Evolutionary conservation across 2,888 invertebrate species (phyloP).

Genomic region (Actias luna): DNA sequence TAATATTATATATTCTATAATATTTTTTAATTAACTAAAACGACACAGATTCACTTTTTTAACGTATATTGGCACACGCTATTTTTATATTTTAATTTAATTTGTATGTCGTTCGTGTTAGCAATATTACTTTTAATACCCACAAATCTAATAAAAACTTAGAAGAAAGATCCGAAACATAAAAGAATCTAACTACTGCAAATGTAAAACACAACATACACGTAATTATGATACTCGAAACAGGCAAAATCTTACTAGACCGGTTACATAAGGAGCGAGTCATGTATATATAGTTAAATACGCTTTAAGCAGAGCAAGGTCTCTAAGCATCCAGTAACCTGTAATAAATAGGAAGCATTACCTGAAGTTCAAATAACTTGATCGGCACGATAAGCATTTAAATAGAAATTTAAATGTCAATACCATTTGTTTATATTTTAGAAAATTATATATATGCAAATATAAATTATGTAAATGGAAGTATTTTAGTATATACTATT

Average conservation of each 20-base stretch:
- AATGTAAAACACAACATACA: neutral
- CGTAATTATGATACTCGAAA: neutral
- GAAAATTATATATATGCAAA: neutral
- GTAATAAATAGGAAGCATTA: conserved; percentile 3
- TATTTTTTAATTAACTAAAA: too few relatives aligned
- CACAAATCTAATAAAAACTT: too few relatives aligned
- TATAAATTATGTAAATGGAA: neutral
- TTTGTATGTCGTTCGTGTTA: too few relatives aligned
- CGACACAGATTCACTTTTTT: too few relatives aligned
- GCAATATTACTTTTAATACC: too few relatives aligned
- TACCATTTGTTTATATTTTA: neutral
- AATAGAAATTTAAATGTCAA: neutral
- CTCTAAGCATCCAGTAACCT: conserved; percentile 4
- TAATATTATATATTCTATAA: too few relatives aligned
- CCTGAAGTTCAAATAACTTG: neutral
- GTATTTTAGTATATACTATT: too few relatives aligned
- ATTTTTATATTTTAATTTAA: too few relatives aligned
- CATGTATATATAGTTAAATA: conserved; percentile 13
- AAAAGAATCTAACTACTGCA: neutral
- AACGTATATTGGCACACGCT: too few relatives aligned
- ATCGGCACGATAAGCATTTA: neutral
- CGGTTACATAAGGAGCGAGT: conserved; percentile 24
- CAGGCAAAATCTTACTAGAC: conserved; percentile 11
- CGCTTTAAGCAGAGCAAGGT: conserved; percentile 16
- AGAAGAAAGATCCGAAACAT: too few relatives aligned